phyloP scores from a whole-genome alignment of 2,888 invertebrate genomes.

The Empis stercorea region DNA sequence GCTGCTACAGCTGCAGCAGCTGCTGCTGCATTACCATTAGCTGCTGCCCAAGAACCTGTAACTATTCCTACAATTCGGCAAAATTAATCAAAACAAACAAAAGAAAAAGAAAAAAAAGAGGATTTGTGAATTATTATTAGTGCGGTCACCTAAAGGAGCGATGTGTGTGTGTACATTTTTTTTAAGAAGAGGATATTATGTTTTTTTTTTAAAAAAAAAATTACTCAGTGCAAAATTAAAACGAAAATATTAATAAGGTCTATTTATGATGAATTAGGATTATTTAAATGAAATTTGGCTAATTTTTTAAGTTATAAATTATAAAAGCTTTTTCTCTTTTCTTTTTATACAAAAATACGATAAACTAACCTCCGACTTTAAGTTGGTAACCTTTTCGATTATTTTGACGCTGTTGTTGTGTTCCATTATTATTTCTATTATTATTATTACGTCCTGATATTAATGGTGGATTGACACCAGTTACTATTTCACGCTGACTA shows the following conservation, averaged over 20 bases:
- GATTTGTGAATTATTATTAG: no score
- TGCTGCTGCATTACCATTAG: conserved; percentile 13
- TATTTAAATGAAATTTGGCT: no score
- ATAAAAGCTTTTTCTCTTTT: no score
- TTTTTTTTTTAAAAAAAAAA: no score
- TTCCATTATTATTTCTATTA: conserved; percentile 2
- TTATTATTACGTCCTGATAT: conserved; percentile 7
- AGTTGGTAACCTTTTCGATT: conserved; percentile 21
- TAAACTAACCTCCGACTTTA: conserved; percentile 21
- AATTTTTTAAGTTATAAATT: no score
- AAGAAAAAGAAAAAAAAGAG: conserved; percentile 13
- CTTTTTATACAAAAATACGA: no score
- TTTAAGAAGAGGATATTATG: conserved; percentile 1
- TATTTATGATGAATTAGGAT: no score
- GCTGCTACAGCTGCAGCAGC: conserved; percentile 13
- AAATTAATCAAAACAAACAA: conserved; percentile 20
- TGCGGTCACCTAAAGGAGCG: conserved; percentile 1
- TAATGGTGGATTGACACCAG: conserved; percentile 14
- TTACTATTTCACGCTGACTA: conserved; percentile 14
- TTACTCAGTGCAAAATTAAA: background rate
- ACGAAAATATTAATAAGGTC: no score
- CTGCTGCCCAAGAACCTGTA: conserved; percentile 23
- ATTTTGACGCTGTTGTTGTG: conserved; percentile 4
- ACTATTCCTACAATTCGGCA: conserved; percentile 23
- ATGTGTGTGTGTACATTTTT: conserved; percentile 14